These are phyloP conservation scores for Myotis vivesi DNA, from an alignment of 2,797 vertebrate species.

Conservation along the genomic window DNA sequence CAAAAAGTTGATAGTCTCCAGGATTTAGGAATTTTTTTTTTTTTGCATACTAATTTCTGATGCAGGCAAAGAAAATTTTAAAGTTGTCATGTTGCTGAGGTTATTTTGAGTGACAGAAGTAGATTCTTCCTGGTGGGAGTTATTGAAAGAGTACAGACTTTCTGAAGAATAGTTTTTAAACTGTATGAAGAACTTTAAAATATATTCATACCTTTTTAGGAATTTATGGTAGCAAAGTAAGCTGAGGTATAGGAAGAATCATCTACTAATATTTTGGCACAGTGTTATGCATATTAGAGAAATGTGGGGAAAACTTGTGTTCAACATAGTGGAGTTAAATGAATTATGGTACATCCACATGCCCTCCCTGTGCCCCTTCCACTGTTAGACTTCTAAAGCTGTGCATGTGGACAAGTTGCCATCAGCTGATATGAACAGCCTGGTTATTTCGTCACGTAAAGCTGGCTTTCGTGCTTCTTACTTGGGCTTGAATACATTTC, in stretches of 20 bases:
- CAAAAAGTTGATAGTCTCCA: not conserved
- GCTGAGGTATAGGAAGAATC: not conserved
- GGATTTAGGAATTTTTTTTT: not conserved
- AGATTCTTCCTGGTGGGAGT: not conserved
- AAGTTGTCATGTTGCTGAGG: not conserved
- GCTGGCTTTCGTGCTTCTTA: not conserved
- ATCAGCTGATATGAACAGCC: not conserved
- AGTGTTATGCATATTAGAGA: not conserved
- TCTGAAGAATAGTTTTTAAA: constrained; percentile 42
- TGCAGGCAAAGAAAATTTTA: constrained; percentile 12
- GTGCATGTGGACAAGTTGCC: not conserved
- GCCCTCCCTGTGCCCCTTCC: too few species aligned
- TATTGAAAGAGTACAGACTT: not conserved
- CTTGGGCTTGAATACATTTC: not conserved
- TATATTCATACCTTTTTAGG: not conserved
- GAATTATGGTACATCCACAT: not conserved
- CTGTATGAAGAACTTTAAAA: not conserved
- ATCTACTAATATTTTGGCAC: constrained; percentile 5
- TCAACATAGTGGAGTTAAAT: not conserved
- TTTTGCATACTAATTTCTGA: constrained; percentile 14
- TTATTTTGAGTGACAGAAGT: constrained; percentile 8
- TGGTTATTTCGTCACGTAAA: not conserved
- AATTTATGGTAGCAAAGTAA: constrained; percentile 25
- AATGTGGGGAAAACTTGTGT: not conserved
- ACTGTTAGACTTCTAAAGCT: not conserved